These are phyloP conservation scores for Physella acuta DNA, from an alignment of 1,140 invertebrate species.

Conservation along the genomic window DNA sequence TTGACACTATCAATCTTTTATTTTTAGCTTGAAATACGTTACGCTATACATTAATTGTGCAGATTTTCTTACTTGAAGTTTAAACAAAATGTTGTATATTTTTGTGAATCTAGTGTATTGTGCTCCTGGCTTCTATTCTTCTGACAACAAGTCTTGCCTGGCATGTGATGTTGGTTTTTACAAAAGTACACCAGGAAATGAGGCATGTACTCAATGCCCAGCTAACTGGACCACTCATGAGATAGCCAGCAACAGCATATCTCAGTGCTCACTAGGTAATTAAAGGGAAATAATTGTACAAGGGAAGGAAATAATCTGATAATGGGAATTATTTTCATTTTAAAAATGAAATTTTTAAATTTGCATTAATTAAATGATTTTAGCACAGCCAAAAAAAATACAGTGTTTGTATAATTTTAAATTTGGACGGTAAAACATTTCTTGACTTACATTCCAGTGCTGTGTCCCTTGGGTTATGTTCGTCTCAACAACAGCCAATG, in stretches of 20 bases:
- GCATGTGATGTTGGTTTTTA: slow-evolving; percentile 27
- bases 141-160: slow-evolving; percentile 23
- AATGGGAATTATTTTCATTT: too few species aligned
- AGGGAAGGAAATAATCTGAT: too few species aligned
- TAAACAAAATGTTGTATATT: too few species aligned
- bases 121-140: slow-evolving; percentile 18
- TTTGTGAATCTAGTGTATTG: slow-evolving; percentile 7
- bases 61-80: too few species aligned
- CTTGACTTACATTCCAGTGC: not conserved
- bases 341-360: too few species aligned
- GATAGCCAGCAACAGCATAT: not conserved
- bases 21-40: too few species aligned
- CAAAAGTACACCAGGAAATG: slow-evolving; percentile 24
- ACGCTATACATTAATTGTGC: too few species aligned
- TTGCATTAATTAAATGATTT: not conserved
- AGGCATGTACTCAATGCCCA: slow-evolving; percentile 1
- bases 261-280: not conserved
- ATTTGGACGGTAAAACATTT: not conserved
- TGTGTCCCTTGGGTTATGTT: slow-evolving; percentile 1
- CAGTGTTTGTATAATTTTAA: not conserved
- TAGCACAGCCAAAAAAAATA: not conserved
- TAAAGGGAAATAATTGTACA: not conserved
- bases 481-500: not conserved
- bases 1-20: too few species aligned
- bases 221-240: not conserved